A percentile compares a stretch with the other conserved stretches of the same genome.
Conservation (phyloP, 2,113 vertebrate genomes). For the Pelvicachromis taeniatus region DNA sequence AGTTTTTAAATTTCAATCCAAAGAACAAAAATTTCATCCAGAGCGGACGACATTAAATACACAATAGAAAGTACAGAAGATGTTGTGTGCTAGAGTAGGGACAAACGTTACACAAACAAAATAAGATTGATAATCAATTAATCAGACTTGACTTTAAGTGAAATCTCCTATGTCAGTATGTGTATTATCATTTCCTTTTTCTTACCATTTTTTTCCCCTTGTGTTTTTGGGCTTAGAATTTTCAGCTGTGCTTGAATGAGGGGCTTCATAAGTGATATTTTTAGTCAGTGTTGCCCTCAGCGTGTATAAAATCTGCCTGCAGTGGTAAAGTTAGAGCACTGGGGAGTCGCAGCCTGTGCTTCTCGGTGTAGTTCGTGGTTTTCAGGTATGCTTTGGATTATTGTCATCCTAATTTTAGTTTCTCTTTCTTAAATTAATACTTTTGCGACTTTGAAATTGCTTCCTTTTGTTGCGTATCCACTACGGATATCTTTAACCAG, state of each 20-base stretch:
- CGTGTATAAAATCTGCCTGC: background rate
- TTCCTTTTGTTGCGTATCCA: background rate
- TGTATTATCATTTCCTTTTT: background rate
- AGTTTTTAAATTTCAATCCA: background rate
- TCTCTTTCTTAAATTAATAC: background rate
- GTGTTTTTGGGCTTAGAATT: background rate
- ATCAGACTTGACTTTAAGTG: background rate
- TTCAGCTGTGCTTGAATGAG: background rate
- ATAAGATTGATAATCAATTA: background rate
- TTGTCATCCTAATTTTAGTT: background rate
- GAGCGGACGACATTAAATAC: background rate
- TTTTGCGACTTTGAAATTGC: slow-evolving; percentile 25
- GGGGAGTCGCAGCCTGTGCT: background rate
- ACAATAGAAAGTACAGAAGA: background rate
- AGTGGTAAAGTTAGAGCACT: background rate
- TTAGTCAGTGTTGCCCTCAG: background rate
- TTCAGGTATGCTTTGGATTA: background rate
- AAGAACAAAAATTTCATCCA: background rate
- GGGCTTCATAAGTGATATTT: background rate
- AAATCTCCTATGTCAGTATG: background rate
- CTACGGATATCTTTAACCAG: background rate
- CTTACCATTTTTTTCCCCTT: background rate
- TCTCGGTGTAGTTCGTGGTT: background rate
- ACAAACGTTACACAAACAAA: background rate
- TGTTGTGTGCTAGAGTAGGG: background rate